These are phyloP conservation scores for Oncorhynchus kisutch DNA, from an alignment of 2,113 vertebrate genomes.

Conservation along the genomic window DNA sequence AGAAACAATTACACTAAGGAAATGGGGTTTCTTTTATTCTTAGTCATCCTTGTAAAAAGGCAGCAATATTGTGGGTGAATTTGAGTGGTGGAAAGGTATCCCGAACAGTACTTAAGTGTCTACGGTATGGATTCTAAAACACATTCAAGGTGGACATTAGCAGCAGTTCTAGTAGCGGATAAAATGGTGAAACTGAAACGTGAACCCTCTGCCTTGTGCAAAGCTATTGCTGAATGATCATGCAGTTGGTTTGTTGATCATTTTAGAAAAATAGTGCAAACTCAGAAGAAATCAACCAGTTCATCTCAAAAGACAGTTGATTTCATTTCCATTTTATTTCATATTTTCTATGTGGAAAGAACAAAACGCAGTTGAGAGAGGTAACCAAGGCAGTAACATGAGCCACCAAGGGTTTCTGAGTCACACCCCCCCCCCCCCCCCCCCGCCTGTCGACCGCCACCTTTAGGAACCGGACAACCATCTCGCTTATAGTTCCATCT, in stretches of 20 bases:
- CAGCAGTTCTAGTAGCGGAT: constrained; percentile 67
- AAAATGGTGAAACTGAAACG: constrained; percentile 47
- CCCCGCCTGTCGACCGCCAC: constrained; percentile 40
- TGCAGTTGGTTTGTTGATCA: neutral
- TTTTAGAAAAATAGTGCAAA: constrained; percentile 38
- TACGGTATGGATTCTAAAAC: constrained; percentile 49
- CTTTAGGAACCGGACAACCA: constrained; percentile 56
- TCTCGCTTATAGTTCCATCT: constrained; percentile 15
- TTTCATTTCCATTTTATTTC: constrained; percentile 79
- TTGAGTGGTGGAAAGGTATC: constrained; percentile 9
- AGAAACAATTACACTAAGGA: neutral
- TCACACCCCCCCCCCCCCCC: constrained; percentile 30
- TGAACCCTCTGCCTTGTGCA: constrained; percentile 62
- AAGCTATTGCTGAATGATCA: constrained; percentile 27
- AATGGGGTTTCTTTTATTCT: neutral
- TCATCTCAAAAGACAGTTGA: constrained; percentile 69
- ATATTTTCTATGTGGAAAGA: constrained; percentile 78
- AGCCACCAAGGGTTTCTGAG: constrained; percentile 53
- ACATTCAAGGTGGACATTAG: constrained; percentile 74
- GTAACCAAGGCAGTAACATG: constrained; percentile 75
- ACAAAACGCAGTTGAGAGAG: constrained; percentile 69
- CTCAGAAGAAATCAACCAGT: constrained; percentile 67
- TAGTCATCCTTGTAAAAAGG: constrained; percentile 6
- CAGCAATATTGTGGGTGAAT: neutral
- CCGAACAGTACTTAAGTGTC: constrained; percentile 24